Evolutionary conservation across 1,140 invertebrate species (phyloP), one percentile per base, ranked within the genome.

Genomic region (Zaprionus vittiger): DNA sequence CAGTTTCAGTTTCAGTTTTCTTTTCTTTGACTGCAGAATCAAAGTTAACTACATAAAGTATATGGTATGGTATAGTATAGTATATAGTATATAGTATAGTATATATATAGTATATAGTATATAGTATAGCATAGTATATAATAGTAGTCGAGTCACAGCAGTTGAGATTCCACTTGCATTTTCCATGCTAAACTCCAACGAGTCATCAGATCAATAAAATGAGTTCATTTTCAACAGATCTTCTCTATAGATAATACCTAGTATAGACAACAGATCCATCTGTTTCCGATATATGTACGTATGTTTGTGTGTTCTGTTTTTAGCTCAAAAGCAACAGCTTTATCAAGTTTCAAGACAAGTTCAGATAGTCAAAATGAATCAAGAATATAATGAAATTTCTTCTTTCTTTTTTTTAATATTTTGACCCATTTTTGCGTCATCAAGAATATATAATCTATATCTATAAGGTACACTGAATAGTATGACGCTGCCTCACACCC

Each of bases 401-500:
- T 41, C 5, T 41, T 15, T n/a, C 5, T 4, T 44, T 47, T 52
- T 24, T 24, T 52, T 11, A 9, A 52, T 52, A 24, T 52, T 52
- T 14, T 52, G 47, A 52, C 47, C 47, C 47, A 52, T 52, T 52
- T 52, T 2, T 9, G 47, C 47, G 47, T 52, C 47, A 52, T 52
- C 47, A 52, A 4, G 47, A 52, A 52, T 52, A 52, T 24, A 52
- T 52, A 52, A 52, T 52, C 47, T 52, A 22, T 52, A 41, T 52
- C 47, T 52, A 22, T 52, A 41, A 6, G 5, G 15, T 41, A 7
- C 17, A 5, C 20, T 6, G 5, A 17, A 5, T 7, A 22, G 17
- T 22, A 24, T 52, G 47, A 52, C 20, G 20, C 47, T 2, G 2
- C 12, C 26, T 6, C 60, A 6, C 41, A 7, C 24, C 20, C 17